These are phyloP conservation scores for Monochamus saltuarius DNA, from an alignment of 1,140 invertebrate species.

Conservation along the genomic window DNA sequence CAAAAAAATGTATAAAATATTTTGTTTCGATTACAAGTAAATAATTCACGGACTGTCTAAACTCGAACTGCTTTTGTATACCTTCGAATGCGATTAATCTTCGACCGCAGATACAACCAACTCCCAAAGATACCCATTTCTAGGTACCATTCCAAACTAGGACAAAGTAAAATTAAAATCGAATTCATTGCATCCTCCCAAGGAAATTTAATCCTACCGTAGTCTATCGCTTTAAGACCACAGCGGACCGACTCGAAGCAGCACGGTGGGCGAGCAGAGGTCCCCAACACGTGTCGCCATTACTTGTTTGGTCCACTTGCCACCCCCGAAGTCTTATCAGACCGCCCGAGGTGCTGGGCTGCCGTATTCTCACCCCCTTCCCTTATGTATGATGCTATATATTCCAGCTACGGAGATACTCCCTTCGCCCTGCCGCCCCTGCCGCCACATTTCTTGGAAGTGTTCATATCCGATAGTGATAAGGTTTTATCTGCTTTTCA, in stretches of 20 bases:
- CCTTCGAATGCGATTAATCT: no score
- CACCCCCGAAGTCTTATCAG: conserved; percentile 42
- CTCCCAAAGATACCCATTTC: no score
- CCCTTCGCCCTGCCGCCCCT: not conserved
- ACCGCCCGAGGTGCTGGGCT: conserved; percentile 35
- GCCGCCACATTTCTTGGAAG: no score
- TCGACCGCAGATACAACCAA: no score
- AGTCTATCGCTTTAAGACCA: conserved; percentile 39
- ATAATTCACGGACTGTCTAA: no score
- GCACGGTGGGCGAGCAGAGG: no score
- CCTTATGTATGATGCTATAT: conserved; percentile 39
- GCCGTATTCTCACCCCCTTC: conserved; percentile 38
- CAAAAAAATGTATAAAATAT: no score
- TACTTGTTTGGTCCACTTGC: conserved; percentile 20
- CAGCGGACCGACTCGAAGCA: not conserved
- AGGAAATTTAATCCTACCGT: conserved; percentile 16
- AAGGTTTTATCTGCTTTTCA: no score
- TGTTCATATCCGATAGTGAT: no score
- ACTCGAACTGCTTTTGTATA: no score
- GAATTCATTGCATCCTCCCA: conserved; percentile 13
- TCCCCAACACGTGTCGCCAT: no score
- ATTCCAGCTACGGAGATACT: conserved; percentile 33
- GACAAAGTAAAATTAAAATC: conserved; percentile 23
- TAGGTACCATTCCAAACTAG: conserved; percentile 5
- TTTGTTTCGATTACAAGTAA: no score